A percentile compares a stretch with the other conserved stretches of the same genome.
Conservation (phyloP, 2,888 invertebrate species). For the Corbicula japonica region DNA sequence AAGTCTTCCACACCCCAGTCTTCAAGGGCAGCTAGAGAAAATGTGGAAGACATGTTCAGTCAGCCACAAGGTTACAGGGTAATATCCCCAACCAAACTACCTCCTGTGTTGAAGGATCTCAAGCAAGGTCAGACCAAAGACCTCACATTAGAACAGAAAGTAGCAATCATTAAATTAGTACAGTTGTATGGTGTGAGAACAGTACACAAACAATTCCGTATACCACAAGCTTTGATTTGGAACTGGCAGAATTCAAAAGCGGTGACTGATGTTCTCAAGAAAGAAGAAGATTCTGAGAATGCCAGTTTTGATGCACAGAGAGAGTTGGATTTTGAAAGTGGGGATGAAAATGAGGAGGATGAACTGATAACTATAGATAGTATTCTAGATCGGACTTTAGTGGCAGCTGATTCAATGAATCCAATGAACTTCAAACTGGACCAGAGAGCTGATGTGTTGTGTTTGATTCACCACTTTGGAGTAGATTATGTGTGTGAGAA, state of each 20-base stretch:
- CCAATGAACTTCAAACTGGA: conserved; percentile 45
- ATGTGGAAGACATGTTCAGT: neutral
- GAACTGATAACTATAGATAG: conserved; percentile 50
- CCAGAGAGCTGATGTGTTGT: conserved; percentile 61
- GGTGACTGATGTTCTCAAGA: conserved; percentile 35
- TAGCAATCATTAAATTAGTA: conserved; percentile 61
- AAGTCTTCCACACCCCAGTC: too few species aligned
- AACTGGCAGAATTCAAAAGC: conserved; percentile 63
- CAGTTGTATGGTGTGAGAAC: conserved; percentile 65
- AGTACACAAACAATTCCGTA: conserved; percentile 61
- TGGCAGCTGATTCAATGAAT: conserved; percentile 40
- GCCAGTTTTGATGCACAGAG: neutral
- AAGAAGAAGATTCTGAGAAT: conserved; percentile 4
- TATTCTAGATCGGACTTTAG: conserved; percentile 46
- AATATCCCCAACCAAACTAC: conserved; percentile 63
- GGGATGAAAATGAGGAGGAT: neutral
- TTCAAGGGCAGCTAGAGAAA: too few species aligned
- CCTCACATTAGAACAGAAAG: conserved; percentile 55
- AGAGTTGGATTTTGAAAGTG: conserved; percentile 31
- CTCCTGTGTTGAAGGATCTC: conserved; percentile 44
- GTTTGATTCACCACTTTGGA: conserved; percentile 59
- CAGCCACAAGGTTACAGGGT: conserved; percentile 53
- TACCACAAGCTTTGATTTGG: conserved; percentile 60
- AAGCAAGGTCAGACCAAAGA: conserved; percentile 44
- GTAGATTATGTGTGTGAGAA: conserved; percentile 57